Percentiles rank a stretch among this genome's conserved stretches.
phyloP scores from a whole-genome alignment of 2,888 invertebrate species.

The Perizoma affinitatum region DNA sequence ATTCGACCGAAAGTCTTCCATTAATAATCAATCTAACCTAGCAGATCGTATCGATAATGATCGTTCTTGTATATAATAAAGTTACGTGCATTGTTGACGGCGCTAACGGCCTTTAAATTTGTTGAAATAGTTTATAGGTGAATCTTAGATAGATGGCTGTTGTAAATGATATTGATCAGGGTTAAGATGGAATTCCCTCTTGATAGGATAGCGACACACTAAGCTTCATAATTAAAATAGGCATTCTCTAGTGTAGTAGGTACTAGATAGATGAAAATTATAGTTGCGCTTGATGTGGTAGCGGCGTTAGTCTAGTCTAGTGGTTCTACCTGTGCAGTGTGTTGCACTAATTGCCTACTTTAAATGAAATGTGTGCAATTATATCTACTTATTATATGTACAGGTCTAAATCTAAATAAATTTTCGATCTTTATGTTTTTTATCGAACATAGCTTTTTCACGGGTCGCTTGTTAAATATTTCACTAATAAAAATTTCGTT shows the following conservation, averaged over 20 bases:
- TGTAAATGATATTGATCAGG: conserved; percentile 19
- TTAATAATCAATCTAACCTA: background rate
- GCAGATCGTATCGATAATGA: too few species aligned
- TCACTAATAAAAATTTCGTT: background rate
- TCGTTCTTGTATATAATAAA: conserved; percentile 9
- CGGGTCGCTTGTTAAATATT: conserved; percentile 13
- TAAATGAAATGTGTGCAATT: conserved; percentile 26
- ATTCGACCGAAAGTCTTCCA: conserved; percentile 21
- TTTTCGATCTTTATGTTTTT: background rate
- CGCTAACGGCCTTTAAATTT: conserved; percentile 22
- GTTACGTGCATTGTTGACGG: conserved; percentile 12
- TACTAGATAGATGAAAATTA: too few species aligned
- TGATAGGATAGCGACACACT: conserved; percentile 2
- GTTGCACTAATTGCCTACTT: background rate
- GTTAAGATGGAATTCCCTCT: conserved; percentile 8
- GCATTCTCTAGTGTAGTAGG: background rate
- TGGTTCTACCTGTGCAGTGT: too few species aligned
- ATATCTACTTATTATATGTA: background rate
- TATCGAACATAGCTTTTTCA: conserved; percentile 22
- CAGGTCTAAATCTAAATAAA: conserved; percentile 5
- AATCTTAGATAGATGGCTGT: conserved; percentile 13
- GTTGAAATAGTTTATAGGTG: conserved; percentile 27
- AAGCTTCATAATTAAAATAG: background rate
- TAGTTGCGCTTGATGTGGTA: too few species aligned
- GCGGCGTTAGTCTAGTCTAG: too few species aligned